A percentile compares a stretch with the other conserved stretches of the same genome.
These are phyloP conservation scores for Potamilus streckersoni DNA, from an alignment of 1,140 invertebrate genomes.

Conservation along the genomic window DNA sequence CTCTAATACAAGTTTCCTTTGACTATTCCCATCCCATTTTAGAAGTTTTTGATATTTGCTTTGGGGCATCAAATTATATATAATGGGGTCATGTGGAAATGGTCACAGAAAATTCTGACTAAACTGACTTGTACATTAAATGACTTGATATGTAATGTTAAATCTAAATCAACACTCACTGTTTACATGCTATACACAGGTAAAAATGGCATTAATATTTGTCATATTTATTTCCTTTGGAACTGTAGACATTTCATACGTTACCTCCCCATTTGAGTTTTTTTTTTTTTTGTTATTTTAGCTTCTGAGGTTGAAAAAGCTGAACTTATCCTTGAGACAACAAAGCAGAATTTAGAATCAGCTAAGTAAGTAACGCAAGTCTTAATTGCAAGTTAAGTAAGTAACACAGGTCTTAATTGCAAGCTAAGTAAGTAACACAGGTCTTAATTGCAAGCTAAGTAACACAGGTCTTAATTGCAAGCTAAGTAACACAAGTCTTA, in stretches of 20 bases:
- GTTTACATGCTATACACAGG: background rate
- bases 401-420: background rate
- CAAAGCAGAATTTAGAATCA: conserved; percentile 49
- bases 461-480: background rate
- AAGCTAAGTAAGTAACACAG: background rate
- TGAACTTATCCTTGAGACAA: conserved; percentile 56
- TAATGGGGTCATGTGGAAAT: conserved; percentile 11
- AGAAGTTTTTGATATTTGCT: too few species aligned
- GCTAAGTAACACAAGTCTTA: background rate
- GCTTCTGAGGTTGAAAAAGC: conserved; percentile 62
- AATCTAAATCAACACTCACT: background rate
- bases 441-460: background rate
- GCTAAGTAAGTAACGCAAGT: conserved; percentile 42
- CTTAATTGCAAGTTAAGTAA: conserved; percentile 10
- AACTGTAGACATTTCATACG: too few species aligned
- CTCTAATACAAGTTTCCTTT: too few species aligned
- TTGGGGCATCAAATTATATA: background rate
- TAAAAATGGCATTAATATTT: background rate
- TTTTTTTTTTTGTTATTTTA: conserved; percentile 25
- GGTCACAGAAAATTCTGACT: background rate
- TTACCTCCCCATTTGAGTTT: too few species aligned
- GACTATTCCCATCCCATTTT: too few species aligned
- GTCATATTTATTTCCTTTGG: background rate
- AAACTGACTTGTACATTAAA: background rate
- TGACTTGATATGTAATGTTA: background rate